These are phyloP conservation scores for Schizotus pectinicornis DNA, from an alignment of 2,888 invertebrate species.

Conservation along the genomic window DNA sequence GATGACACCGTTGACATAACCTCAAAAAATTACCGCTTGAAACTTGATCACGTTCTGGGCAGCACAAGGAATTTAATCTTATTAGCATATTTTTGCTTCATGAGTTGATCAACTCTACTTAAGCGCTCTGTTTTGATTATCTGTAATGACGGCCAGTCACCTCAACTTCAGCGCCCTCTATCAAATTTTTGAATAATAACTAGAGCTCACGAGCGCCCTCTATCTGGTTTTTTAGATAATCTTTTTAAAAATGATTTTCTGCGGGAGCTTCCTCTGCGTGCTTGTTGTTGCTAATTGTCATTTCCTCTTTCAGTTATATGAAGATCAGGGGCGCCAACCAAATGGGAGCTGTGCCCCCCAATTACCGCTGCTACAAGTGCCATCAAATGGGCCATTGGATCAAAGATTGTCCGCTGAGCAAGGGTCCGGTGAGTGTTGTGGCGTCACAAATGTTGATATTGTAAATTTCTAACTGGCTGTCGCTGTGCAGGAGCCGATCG, in stretches of 20 bases:
- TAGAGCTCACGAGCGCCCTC: no score
- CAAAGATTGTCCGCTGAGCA: constrained; percentile 86
- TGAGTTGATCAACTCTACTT: no score
- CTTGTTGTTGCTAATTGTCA: constrained; percentile 11
- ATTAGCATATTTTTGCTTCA: no score
- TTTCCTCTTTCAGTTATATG: constrained; percentile 74
- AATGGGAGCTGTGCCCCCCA: constrained; percentile 87
- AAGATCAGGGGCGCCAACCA: constrained; percentile 88
- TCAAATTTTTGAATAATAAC: no score
- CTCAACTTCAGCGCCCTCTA: background rate
- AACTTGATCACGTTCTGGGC: no score
- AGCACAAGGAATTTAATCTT: no score
- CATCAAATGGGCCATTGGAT: constrained; percentile 97
- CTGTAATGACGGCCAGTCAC: background rate
- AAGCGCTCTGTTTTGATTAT: no score
- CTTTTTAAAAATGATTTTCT: no score
- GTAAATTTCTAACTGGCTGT: constrained; percentile 24
- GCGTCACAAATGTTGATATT: background rate
- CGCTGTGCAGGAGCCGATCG: constrained; percentile 67
- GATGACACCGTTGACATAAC: no score
- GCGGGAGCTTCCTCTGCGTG: constrained; percentile 14
- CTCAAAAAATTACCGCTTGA: no score
- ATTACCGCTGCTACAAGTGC: constrained; percentile 94
- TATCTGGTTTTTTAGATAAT: no score
- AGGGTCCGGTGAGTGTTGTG: constrained; percentile 62